Evolutionary conservation across 2,113 vertebrate genomes (phyloP), one percentile per base, ranked within the genome.

Genomic region (Pheucticus melanocephalus): DNA sequence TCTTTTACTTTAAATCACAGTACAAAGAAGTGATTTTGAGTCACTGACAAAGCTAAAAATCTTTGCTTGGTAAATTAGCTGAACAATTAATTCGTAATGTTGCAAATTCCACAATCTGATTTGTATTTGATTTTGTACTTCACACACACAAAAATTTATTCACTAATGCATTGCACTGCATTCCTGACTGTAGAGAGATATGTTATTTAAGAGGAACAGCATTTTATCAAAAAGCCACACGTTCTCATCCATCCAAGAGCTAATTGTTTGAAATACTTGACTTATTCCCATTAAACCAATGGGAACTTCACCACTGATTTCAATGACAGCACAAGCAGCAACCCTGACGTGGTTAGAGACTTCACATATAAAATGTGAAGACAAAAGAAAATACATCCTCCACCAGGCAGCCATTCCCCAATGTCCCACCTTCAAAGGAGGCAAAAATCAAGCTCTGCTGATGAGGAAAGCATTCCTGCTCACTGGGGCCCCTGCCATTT

Each of bases 401-500:
- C 59, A 28, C 22, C 42, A 90, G 77, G 72, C 76, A 80, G n/a
- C 45, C 39, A 59, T 53, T 81, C 72, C 51, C 86, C 39, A 17
- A 5, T 2, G 9, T 8, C 66, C 50, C 72, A 64, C 72, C 23
- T 28, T 88, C 56, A 33, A 47, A 92, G 87, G 93, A 96, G 53
- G 35, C 79, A 85, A 93, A 93, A 93, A 6, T 60, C 45, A 78
- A 94, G 72, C 76, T 78, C 53, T 95, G 92, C 84, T 88, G 93
- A 96, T 65, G 82, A 92, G 89, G 89, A 94, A 97, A 98, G 90
- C 85, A 94, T 90, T 96, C 31, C 79, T 69, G 42, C 79, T 90
- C 51, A 31, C 30, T 92, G 96, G 96, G 96, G 93, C 85, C 94
- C 90, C 95, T 97, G 95, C 94, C 71, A 90, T 95, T 95, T 97